Base-by-base conservation (phyloP, 2,113 vertebrate species). In the Pleuronectes platessa region DNA sequence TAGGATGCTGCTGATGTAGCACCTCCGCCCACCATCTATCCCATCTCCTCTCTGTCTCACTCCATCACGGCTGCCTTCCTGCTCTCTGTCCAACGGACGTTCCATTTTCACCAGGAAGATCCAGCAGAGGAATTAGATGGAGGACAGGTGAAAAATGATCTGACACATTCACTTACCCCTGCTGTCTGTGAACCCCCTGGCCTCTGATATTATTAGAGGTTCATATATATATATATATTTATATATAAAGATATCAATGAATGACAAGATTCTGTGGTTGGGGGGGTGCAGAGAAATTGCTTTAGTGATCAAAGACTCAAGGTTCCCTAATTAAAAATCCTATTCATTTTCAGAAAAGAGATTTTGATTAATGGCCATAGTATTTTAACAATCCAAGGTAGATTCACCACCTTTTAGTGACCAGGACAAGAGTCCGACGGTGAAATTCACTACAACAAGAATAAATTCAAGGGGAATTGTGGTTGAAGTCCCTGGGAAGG, bases 81-180 rank as follows among this genome's bases (percentile, higher is more conserved):
- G 51, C 71, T 79, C 62, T 74, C 54, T 76, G 61, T 76, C 72
- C 53, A 71, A 20, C 77, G 68, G 27, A 76, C 67, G 78, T 60
- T 86, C 42, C 31, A 74, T 76, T 89, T 90, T 88, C 68, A 71
- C 65, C 66, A 56, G 66, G 26, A 81, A 23, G 78, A 79, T 70
- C 61, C 58, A 72, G 85, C 20, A 8, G 54, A 81, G 55, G 80
- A 85, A 87, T 90, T 88, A 76, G 58, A 77, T 65, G 58, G 66
- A 83, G 31, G 81, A 89, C 70, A 82, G 80, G 59, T 68, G 78
- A 75, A 82, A 88, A 91, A 89, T 88, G 73, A 88, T 87, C 81
- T 90, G 88, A 92, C 92, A 88, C 82, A 90, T 89, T 71, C 86
- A 87, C 79, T 92, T 89, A 92, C 85, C 82, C 86, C 68, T 60